Evolutionary conservation across 2,888 invertebrate species (phyloP).

Genomic region (Pterobdella sp.): DNA sequence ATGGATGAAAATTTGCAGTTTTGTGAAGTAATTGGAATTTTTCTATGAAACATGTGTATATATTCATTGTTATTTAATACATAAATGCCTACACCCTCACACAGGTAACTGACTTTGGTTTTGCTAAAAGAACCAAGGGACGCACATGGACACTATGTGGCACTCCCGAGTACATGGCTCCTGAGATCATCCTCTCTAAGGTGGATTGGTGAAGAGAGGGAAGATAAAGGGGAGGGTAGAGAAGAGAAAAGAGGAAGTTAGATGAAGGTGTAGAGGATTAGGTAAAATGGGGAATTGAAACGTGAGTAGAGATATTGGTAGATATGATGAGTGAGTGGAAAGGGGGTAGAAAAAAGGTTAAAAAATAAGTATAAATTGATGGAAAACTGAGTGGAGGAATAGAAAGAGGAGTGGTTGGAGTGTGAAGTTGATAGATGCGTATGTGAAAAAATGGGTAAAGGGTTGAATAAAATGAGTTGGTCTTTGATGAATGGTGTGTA

Average conservation of each 20-base stretch:
- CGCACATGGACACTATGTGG: constrained; percentile 99
- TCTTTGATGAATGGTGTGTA: constrained; percentile 84
- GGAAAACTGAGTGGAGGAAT: not conserved
- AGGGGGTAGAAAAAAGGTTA: not conserved
- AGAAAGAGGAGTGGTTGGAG: not conserved
- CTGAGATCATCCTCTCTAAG: constrained; percentile 60
- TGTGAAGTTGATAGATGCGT: not conserved
- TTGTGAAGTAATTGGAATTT: too few relatives aligned
- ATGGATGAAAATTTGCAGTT: too few relatives aligned
- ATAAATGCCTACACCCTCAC: not conserved
- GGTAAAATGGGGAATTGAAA: not conserved
- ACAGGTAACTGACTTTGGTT: constrained; percentile 96
- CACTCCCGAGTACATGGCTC: constrained; percentile 75
- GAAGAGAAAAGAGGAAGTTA: not conserved
- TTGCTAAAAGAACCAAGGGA: constrained; percentile 97
- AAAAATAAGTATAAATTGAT: constrained; percentile 30
- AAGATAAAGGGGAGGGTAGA: not conserved
- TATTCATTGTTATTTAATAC: too few relatives aligned
- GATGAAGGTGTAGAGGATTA: not conserved
- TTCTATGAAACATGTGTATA: too few relatives aligned
- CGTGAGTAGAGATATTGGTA: not conserved
- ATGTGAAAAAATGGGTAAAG: not conserved
- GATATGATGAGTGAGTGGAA: not conserved
- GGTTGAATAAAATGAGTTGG: not conserved
- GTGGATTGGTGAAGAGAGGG: constrained; percentile 41